These are phyloP conservation scores for Spodoptera exigua DNA, from an alignment of 2,888 invertebrate genomes.

Conservation along the genomic window DNA sequence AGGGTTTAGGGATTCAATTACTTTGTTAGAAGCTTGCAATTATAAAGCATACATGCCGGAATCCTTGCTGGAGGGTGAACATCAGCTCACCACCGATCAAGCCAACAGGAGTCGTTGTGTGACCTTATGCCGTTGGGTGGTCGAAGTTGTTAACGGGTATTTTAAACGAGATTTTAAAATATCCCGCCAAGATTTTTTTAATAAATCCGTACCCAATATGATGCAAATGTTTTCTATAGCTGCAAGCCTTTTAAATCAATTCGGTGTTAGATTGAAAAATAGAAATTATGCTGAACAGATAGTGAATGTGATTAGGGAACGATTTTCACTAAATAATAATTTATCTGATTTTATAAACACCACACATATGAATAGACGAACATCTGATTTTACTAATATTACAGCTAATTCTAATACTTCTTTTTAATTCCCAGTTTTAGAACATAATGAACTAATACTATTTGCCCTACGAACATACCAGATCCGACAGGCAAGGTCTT, in stretches of 20 bases:
- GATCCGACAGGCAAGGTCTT: too few relatives aligned
- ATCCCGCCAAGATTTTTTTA: constrained; percentile 20
- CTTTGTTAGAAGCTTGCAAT: constrained; percentile 1
- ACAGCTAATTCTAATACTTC: too few relatives aligned
- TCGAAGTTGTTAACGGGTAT: too few relatives aligned
- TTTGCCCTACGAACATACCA: too few relatives aligned
- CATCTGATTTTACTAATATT: too few relatives aligned
- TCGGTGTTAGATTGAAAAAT: constrained; percentile 25
- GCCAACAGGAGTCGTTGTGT: constrained; percentile 8
- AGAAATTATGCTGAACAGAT: constrained; percentile 26
- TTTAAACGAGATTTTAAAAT: constrained; percentile 2
- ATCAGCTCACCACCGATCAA: constrained; percentile 12
- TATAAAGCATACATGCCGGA: constrained; percentile 2
- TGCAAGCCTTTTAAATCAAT: constrained; percentile 30
- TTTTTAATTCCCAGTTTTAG: too few relatives aligned
- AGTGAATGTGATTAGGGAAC: constrained; percentile 6
- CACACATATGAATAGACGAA: background rate
- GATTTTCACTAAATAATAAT: constrained; percentile 12
- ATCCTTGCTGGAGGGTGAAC: constrained; percentile 5
- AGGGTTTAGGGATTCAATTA: constrained; percentile 5
- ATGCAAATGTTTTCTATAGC: constrained; percentile 28
- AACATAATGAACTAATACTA: too few relatives aligned
- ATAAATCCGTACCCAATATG: constrained; percentile 20
- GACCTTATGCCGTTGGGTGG: too few relatives aligned
- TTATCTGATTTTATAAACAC: background rate